These are phyloP conservation scores for Agrilus cyanescens DNA, from an alignment of 2,888 invertebrate genomes.

Conservation along the genomic window DNA sequence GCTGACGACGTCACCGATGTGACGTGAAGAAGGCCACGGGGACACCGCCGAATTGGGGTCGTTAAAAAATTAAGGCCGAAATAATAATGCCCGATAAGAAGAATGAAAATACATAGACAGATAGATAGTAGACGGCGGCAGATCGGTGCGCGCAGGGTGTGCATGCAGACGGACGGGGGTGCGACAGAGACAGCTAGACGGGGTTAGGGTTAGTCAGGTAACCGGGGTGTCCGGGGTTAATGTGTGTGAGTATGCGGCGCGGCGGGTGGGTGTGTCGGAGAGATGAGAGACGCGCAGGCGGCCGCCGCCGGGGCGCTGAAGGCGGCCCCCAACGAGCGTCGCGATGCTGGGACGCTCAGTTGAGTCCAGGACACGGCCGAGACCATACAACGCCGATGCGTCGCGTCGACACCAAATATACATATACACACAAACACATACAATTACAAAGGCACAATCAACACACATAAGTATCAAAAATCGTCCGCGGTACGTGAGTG, in stretches of 20 bases:
- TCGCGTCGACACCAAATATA: constrained; percentile 8
- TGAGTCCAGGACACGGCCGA: constrained; percentile 45
- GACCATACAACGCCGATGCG: constrained; percentile 43
- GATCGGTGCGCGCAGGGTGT: too few species aligned
- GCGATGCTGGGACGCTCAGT: constrained; percentile 57
- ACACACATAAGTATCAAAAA: background rate
- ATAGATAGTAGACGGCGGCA: too few species aligned
- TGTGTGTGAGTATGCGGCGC: constrained; percentile 31
- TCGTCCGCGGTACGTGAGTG: background rate
- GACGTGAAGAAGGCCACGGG: too few species aligned
- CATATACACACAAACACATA: constrained; percentile 1
- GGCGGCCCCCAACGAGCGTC: constrained; percentile 37
- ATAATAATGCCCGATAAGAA: too few species aligned
- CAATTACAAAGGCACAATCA: background rate
- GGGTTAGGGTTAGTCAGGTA: constrained; percentile 24
- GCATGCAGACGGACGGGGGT: background rate
- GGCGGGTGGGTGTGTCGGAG: constrained; percentile 30
- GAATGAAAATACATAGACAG: too few species aligned
- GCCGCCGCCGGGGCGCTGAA: constrained; percentile 21
- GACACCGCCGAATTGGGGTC: too few species aligned
- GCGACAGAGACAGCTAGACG: constrained; percentile 18
- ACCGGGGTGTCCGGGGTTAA: constrained; percentile 33
- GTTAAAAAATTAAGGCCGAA: too few species aligned
- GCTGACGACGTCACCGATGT: too few species aligned
- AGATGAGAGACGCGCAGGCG: constrained; percentile 30